Evolutionary conservation across 2,888 invertebrate genomes (phyloP).

Genomic region (Plebejus anna): DNA sequence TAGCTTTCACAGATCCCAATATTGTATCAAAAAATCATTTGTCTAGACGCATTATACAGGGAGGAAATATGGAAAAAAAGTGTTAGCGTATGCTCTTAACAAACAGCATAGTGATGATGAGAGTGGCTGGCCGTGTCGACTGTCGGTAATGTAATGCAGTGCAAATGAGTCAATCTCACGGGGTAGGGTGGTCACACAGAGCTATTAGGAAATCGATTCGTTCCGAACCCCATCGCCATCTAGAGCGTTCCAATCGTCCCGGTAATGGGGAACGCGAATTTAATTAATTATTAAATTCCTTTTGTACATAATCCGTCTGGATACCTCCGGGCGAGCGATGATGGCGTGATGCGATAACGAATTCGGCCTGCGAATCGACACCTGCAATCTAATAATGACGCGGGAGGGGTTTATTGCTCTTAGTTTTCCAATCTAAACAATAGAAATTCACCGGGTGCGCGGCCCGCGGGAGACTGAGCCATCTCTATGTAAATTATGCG

Average conservation of each 20-base stretch:
- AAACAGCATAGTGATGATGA: slow-evolving; percentile 64
- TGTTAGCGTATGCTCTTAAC: slow-evolving; percentile 28
- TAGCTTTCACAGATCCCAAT: too few relatives aligned
- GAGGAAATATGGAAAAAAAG: too few relatives aligned
- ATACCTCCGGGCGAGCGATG: slow-evolving; percentile 17
- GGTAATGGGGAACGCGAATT: slow-evolving; percentile 48
- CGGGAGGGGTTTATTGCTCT: slow-evolving; percentile 66
- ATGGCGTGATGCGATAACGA: slow-evolving; percentile 30
- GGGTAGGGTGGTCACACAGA: slow-evolving; percentile 61
- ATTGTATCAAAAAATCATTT: too few relatives aligned
- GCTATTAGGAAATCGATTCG: slow-evolving; percentile 77
- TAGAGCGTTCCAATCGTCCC: slow-evolving; percentile 48
- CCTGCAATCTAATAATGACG: slow-evolving; percentile 65
- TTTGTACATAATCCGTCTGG: slow-evolving; percentile 36
- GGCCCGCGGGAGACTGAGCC: slow-evolving; percentile 71
- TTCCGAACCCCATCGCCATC: slow-evolving; percentile 48
- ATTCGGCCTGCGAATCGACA: slow-evolving; percentile 44
- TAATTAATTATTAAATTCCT: slow-evolving; percentile 46
- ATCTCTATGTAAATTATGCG: slow-evolving; percentile 79
- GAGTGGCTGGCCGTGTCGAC: slow-evolving; percentile 71
- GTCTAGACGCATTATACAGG: too few relatives aligned
- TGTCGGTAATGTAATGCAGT: slow-evolving; percentile 74
- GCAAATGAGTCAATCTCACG: slow-evolving; percentile 80
- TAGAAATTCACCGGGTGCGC: slow-evolving; percentile 78
- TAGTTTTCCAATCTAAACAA: slow-evolving; percentile 80